These are phyloP conservation scores for Diploscapter pachys DNA, from an alignment of 1,140 invertebrate species.

Conservation along the genomic window DNA sequence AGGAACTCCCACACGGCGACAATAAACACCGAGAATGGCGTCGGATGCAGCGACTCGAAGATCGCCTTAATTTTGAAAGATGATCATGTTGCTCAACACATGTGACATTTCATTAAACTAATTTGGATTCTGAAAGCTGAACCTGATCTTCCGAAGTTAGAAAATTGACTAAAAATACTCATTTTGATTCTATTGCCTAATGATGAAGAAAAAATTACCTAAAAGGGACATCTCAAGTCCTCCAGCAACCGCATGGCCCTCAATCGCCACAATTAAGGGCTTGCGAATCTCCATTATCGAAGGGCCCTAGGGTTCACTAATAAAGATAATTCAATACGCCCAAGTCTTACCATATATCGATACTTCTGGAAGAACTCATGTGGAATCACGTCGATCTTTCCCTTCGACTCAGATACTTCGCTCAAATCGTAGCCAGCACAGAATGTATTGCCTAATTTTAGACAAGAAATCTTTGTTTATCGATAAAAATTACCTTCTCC, in stretches of 20 bases:
- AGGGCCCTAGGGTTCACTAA: slow-evolving; percentile 64
- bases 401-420: slow-evolving; percentile 62
- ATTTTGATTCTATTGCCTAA: background rate
- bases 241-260: slow-evolving; percentile 80
- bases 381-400: slow-evolving; percentile 3
- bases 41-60: slow-evolving; percentile 79
- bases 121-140: too few relatives aligned
- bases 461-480: too few relatives aligned
- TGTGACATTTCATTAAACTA: too few relatives aligned
- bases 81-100: too few relatives aligned
- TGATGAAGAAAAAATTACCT: slow-evolving; percentile 62
- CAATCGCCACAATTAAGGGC: slow-evolving; percentile 78
- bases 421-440: slow-evolving; percentile 79
- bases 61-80: slow-evolving; percentile 62
- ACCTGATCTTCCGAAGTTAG: too few relatives aligned
- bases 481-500: slow-evolving; percentile 65
- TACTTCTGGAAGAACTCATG: slow-evolving; percentile 34
- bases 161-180: background rate
- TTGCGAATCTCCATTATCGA: slow-evolving; percentile 71
- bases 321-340: background rate
- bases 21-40: slow-evolving; percentile 76
- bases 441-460: slow-evolving; percentile 58
- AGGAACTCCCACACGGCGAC: slow-evolving; percentile 81
- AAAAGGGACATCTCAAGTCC: slow-evolving; percentile 83
- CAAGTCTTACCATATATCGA: slow-evolving; percentile 31